These are phyloP conservation scores for Sebastes fasciatus DNA, from an alignment of 2,113 vertebrate species.

Conservation along the genomic window DNA sequence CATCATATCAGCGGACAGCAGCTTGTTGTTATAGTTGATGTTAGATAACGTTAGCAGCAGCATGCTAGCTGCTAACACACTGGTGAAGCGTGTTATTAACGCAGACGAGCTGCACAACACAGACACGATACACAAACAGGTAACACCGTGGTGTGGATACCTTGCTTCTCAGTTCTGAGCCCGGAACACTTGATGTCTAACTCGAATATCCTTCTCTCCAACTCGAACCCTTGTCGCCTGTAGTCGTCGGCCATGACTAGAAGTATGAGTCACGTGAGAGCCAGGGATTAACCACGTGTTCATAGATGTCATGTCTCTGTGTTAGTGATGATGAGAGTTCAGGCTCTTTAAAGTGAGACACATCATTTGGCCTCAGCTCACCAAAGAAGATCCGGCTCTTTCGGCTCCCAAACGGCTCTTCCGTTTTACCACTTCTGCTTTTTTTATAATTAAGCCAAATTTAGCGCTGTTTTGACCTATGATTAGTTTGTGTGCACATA, in stretches of 20 bases:
- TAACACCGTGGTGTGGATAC: constrained; percentile 47
- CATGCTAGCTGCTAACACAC: constrained; percentile 60
- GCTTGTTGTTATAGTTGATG: constrained; percentile 69
- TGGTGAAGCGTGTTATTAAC: neutral
- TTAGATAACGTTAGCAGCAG: constrained; percentile 54
- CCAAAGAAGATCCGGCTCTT: too few relatives aligned
- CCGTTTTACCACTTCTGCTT: too few relatives aligned
- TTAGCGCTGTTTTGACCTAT: too few relatives aligned
- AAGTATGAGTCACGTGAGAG: constrained; percentile 83
- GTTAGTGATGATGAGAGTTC: too few relatives aligned
- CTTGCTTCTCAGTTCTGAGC: constrained; percentile 85
- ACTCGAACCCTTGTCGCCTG: constrained; percentile 86
- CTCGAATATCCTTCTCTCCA: constrained; percentile 87
- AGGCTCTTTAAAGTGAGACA: too few relatives aligned
- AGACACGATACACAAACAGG: neutral
- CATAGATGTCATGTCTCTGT: constrained; percentile 10
- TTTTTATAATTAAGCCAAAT: too few relatives aligned
- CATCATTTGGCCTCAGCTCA: too few relatives aligned
- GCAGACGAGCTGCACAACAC: neutral
- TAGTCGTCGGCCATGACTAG: constrained; percentile 88
- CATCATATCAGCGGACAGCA: constrained; percentile 38
- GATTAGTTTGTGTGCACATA: too few relatives aligned
- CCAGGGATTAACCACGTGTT: constrained; percentile 77
- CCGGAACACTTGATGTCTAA: constrained; percentile 85
- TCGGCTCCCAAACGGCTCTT: too few relatives aligned